A percentile compares a stretch with the other conserved stretches of the same genome.
phyloP scores from a whole-genome alignment of 2,797 vertebrate species.

The Meda fulgida region DNA sequence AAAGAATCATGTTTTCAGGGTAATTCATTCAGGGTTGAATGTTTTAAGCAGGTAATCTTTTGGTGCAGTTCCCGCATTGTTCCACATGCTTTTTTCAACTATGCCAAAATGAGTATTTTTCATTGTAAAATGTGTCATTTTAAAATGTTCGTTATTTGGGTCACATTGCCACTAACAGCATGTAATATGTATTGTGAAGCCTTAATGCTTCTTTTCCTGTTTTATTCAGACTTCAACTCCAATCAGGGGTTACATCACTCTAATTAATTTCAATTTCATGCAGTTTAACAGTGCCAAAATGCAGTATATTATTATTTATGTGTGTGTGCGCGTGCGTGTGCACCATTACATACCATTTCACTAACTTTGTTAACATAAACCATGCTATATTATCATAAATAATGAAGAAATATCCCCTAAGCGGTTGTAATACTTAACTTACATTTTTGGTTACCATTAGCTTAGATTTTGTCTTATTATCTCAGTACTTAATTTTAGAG shows the following conservation, averaged over 20 bases:
- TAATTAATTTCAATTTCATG: neutral
- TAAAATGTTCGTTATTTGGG: neutral
- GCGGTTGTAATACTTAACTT: neutral
- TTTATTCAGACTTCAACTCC: conserved; percentile 14
- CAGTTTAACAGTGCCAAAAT: neutral
- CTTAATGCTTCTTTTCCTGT: neutral
- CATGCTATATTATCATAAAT: neutral
- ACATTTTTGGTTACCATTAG: neutral
- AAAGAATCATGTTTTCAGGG: neutral
- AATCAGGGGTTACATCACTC: neutral
- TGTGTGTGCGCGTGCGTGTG: no score
- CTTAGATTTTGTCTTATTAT: neutral
- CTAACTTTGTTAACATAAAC: neutral
- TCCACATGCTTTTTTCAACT: neutral
- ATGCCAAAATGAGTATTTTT: conserved; percentile 15
- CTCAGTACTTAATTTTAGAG: neutral
- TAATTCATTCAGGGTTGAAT: conserved; percentile 16
- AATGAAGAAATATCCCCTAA: neutral
- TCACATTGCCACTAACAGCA: neutral
- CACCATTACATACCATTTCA: no score
- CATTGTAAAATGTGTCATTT: conserved; percentile 3
- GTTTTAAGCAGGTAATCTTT: conserved; percentile 5
- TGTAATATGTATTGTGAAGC: neutral
- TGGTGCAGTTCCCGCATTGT: neutral
- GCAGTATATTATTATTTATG: neutral